Evolutionary conservation across 2,888 invertebrate genomes (phyloP).

Genomic region (Plebejus anna): DNA sequence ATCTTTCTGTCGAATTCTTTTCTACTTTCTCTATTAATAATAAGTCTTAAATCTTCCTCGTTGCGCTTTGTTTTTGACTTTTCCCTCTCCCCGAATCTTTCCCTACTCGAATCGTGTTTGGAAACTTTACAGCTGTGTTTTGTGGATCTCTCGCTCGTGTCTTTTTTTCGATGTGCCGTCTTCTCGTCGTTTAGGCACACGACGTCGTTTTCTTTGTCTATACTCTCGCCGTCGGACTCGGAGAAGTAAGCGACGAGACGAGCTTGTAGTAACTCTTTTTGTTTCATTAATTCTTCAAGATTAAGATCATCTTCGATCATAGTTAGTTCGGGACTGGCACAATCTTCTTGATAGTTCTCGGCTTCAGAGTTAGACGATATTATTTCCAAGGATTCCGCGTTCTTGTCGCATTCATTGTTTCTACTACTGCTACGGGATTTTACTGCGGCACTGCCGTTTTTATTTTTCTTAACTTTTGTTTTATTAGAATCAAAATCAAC

Average conservation of each 20-base stretch:
- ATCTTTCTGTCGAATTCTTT: slow-evolving; percentile 57
- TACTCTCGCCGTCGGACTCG: slow-evolving; percentile 79
- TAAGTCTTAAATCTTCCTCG: slow-evolving; percentile 68
- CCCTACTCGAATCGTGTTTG: slow-evolving; percentile 65
- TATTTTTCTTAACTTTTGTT: slow-evolving; percentile 42
- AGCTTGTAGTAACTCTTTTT: slow-evolving; percentile 91
- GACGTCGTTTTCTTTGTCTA: slow-evolving; percentile 65
- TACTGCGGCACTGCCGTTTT: slow-evolving; percentile 51
- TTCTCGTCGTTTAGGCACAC: slow-evolving; percentile 53
- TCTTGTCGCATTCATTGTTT: slow-evolving; percentile 41
- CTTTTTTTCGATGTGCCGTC: slow-evolving; percentile 67
- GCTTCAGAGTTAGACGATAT: slow-evolving; percentile 85
- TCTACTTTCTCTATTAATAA: slow-evolving; percentile 58
- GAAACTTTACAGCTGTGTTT: slow-evolving; percentile 56
- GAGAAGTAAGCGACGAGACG: slow-evolving; percentile 87
- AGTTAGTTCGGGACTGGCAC: slow-evolving; percentile 85
- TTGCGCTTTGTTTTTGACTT: slow-evolving; percentile 53
- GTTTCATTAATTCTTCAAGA: slow-evolving; percentile 92
- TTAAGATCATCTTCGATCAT: slow-evolving; percentile 92
- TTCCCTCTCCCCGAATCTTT: slow-evolving; percentile 48
- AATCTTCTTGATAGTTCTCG: slow-evolving; percentile 81
- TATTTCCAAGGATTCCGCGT: slow-evolving; percentile 74
- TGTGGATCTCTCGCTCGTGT: slow-evolving; percentile 58
- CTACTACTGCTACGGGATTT: slow-evolving; percentile 43
- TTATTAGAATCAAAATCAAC: slow-evolving; percentile 43